These are phyloP conservation scores for Lepisosteus osseus DNA, from an alignment of 2,113 vertebrate genomes.

Conservation along the genomic window DNA sequence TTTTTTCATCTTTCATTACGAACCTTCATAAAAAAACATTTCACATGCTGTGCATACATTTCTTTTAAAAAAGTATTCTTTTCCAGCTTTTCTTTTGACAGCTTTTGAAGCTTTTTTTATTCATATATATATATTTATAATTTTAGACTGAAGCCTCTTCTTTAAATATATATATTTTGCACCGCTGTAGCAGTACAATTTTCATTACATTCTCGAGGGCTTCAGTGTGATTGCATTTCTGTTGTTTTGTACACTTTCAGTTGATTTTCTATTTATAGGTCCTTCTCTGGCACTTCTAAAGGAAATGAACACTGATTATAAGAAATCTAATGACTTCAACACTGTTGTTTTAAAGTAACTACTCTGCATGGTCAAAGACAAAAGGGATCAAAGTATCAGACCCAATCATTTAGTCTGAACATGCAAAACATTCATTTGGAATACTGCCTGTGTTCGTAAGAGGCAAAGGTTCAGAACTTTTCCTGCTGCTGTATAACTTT, in stretches of 20 bases:
- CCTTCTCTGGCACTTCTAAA: constrained; percentile 42
- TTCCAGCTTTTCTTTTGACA: constrained; percentile 57
- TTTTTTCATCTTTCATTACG: constrained; percentile 36
- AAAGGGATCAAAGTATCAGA: too few species aligned
- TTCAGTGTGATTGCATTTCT: constrained; percentile 79
- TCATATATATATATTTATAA: constrained; percentile 66
- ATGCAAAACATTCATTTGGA: too few species aligned
- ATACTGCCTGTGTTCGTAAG: too few species aligned
- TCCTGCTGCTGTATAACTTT: too few species aligned
- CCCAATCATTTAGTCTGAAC: too few species aligned
- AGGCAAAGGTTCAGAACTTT: too few species aligned
- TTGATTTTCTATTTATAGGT: constrained; percentile 27
- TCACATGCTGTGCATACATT: constrained; percentile 64
- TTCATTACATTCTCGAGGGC: constrained; percentile 66
- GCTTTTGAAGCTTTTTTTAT: constrained; percentile 68
- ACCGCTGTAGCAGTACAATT: constrained; percentile 5
- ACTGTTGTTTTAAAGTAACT: constrained; percentile 11
- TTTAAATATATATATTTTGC: constrained; percentile 41
- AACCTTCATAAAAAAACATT: constrained; percentile 48
- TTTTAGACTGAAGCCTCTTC: constrained; percentile 73
- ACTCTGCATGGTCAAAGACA: not conserved
- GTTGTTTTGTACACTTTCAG: constrained; percentile 9
- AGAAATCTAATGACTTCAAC: constrained; percentile 7
- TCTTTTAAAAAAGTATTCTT: constrained; percentile 58
- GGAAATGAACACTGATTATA: constrained; percentile 30